Base-by-base conservation (phyloP, 2,888 invertebrate species). In the Heteromurus nitidus region DNA sequence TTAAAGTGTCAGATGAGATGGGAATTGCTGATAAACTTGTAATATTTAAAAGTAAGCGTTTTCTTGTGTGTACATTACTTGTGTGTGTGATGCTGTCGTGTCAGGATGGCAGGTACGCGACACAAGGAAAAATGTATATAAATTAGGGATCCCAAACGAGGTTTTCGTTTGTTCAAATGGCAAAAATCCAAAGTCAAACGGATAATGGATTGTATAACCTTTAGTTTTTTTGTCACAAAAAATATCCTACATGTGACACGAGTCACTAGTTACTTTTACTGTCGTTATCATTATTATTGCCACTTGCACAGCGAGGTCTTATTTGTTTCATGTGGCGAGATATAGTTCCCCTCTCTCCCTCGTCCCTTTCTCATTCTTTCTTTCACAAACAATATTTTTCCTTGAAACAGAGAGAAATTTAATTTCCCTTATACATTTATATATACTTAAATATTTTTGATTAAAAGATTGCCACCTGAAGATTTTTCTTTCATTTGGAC, bases 1-100 rank as follows among this genome's bases (percentile, higher is more conserved):
- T 76, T 68, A 76, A 76, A 76, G 76, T 76, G 76, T 76, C 76
- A 74, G 76, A n/a, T n/a, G n/a, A 76, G 76, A 76, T 76, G 67
- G 20, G 55, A 28, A 42, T n/a, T 60, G 24, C 76, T 76, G 76
- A 76, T 76, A 76, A 76, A 60, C 68, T 76, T 68, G 76, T 68
- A 75, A 75, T 47, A 64, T 62, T 64, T 36, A 50, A n/a, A n/a
- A 74, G 53, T 72, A 64, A 36, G n/a, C 26, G 65, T 28, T 44
- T 11, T 5, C 44, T 30, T 42, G 26, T 65, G 60, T 11, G 11
- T 44, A 2, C 30, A 9, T 11, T 13, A n/a, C 53, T 44, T n/a
- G 36, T 9, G 42, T 16, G 24, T 42, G 22, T 36, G 13, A 9
- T 5, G 13, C 36, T 36, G 36, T n/a, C n/a, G n/a, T n/a, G n/a